Base-by-base conservation (phyloP, 1,140 invertebrate genomes). In the Ylistrum balloti region DNA sequence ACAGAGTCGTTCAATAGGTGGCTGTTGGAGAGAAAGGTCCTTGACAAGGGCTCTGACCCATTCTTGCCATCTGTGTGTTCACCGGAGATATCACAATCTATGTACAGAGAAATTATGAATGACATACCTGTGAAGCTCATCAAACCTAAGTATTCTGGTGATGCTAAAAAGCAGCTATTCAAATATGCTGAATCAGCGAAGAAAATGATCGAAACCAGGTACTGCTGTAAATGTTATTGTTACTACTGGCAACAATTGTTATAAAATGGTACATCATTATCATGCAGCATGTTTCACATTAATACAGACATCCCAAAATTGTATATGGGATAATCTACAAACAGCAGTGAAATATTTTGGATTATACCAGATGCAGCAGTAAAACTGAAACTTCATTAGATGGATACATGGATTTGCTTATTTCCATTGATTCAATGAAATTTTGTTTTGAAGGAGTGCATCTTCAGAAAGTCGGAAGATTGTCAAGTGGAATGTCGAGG, bases 71-170 rank as follows among this genome's bases (percentile, higher is more conserved):
- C 98, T 94, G 98, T 98, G 95, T 99, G 99, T 96, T 97, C 98
- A 92, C 98, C 98, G 13, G 99, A 99, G 96, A 98, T 99, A 91
- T 99, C 99, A 0, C 97, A 98, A 95, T 98, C 98, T 7, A 99
- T 99, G 98, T 99, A 99, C 96, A 97, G 98, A 89, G 99, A 99
- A 97, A 99, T 99, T 35, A 99, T 99, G 98, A 99, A 99, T 96
- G 99, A 99, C 96, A 99, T 99, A 94, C 99, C 99, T 0, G 98
- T 99, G 38, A 99, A 99, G 96, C 97, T 99, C 85, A 97, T 98
- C 10, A 98, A 98, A 95, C 98, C 99, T 15, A 99, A 99, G 96
- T 99, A 98, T 95, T 99, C 98, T 11, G 98, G 98, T 9, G 99
- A 99, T 96, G 99, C 99, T 0, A 97, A 99, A n/a, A 99, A 99